A percentile compares a stretch with the other conserved stretches of the same genome.
phyloP scores from a whole-genome alignment of 2,888 invertebrate species.

The Didymodactylos carnosus region DNA sequence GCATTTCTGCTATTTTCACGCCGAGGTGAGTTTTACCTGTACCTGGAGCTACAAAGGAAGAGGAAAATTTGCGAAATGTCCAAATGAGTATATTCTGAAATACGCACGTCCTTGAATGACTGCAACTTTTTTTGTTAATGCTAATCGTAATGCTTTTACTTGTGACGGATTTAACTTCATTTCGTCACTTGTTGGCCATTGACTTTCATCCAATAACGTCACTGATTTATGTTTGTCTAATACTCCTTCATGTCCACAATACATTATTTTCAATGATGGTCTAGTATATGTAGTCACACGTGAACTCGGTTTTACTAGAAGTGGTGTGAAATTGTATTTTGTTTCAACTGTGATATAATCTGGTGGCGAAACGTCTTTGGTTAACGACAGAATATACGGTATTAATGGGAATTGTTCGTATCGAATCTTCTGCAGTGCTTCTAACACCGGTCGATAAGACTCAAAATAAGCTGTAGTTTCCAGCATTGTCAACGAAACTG shows the following conservation, averaged over 20 bases:
- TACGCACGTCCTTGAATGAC: slow-evolving; percentile 32
- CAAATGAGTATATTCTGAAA: not conserved
- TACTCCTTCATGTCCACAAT: not conserved
- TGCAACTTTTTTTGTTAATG: slow-evolving; percentile 26
- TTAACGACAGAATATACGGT: slow-evolving; percentile 13
- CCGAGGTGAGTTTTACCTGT: slow-evolving; percentile 67
- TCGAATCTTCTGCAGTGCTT: slow-evolving; percentile 37
- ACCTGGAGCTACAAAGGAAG: slow-evolving; percentile 48
- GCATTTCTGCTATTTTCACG: slow-evolving; percentile 48
- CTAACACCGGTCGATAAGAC: slow-evolving; percentile 54
- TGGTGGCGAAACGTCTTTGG: slow-evolving; percentile 14
- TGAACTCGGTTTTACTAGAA: not conserved
- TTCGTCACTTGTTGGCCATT: slow-evolving; percentile 22
- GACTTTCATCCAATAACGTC: not conserved
- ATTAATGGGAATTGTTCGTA: not conserved
- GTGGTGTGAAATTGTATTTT: not conserved
- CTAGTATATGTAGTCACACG: not conserved
- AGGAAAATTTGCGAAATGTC: not conserved
- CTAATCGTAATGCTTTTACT: slow-evolving; percentile 22
- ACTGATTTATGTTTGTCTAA: not conserved
- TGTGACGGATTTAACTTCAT: slow-evolving; percentile 25
- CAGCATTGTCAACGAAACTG: slow-evolving; percentile 39
- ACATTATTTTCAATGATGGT: not conserved
- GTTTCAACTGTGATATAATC: slow-evolving; percentile 1
- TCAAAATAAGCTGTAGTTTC: slow-evolving; percentile 62